These are phyloP conservation scores for Ernsta delagoae DNA, from an alignment of 2,888 invertebrate genomes.

Conservation along the genomic window DNA sequence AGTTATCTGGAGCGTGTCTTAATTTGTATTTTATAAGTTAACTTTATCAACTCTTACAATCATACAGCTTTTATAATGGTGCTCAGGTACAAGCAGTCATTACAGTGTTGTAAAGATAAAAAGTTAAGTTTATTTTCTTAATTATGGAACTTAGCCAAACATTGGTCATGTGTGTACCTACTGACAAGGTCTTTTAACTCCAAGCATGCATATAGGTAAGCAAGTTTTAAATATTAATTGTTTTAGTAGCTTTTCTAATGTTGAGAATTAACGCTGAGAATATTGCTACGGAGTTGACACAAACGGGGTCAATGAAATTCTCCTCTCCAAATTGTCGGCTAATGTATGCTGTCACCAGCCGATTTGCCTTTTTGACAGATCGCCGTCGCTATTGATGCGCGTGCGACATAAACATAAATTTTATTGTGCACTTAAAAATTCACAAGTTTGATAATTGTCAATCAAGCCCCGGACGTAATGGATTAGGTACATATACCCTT, in stretches of 20 bases:
- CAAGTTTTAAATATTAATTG: not conserved
- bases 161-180: not conserved
- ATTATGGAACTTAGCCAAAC: slow-evolving; percentile 7
- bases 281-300: not conserved
- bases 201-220: not conserved
- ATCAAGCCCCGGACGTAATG: slow-evolving; percentile 20
- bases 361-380: slow-evolving; percentile 28
- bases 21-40: slow-evolving; percentile 40
- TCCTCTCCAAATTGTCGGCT: slow-evolving; percentile 11
- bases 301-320: slow-evolving; percentile 20
- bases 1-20: slow-evolving; percentile 63
- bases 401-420: slow-evolving; percentile 30
- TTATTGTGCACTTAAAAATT: slow-evolving; percentile 32
- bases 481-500: slow-evolving; percentile 8
- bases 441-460: slow-evolving; percentile 33
- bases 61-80: slow-evolving; percentile 25
- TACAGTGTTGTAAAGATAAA: slow-evolving; percentile 21
- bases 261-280: not conserved
- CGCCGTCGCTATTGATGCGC: slow-evolving; percentile 25
- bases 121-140: not conserved
- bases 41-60: slow-evolving; percentile 35
- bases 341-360: slow-evolving; percentile 29
- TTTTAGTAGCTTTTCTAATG: not conserved
- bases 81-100: slow-evolving; percentile 17
- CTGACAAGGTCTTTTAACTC: not conserved